Conservation (phyloP, 1,140 invertebrate genomes). For the Octopus sinensis region DNA sequence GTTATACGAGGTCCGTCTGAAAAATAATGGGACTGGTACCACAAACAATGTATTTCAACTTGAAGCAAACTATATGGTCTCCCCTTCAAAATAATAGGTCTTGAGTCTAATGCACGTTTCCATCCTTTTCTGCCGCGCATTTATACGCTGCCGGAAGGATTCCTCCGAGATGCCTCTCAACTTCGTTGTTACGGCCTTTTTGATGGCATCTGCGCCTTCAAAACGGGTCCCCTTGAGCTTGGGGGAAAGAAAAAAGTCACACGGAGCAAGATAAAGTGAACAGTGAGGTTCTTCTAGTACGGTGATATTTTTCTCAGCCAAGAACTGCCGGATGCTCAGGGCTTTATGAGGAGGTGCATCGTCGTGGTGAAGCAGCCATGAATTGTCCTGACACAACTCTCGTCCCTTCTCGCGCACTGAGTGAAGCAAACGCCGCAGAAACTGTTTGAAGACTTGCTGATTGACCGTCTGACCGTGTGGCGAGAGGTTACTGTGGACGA, state of each 20-base stretch:
- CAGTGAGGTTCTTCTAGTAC: conserved; percentile 3
- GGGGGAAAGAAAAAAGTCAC: not conserved
- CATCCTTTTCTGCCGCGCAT: too few species aligned
- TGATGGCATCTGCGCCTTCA: not conserved
- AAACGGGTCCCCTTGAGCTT: conserved; percentile 9
- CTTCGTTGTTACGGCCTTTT: too few species aligned
- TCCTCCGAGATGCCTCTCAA: too few species aligned
- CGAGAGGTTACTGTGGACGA: not conserved
- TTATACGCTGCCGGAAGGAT: too few species aligned
- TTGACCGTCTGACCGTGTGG: conserved; percentile 6
- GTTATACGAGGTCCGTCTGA: too few species aligned
- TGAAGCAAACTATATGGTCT: too few species aligned
- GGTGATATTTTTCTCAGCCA: not conserved
- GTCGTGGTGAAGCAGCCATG: conserved; percentile 8
- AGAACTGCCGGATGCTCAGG: conserved; percentile 10
- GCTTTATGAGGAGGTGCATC: not conserved
- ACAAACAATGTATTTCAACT: too few species aligned
- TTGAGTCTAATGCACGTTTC: too few species aligned
- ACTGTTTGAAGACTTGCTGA: not conserved
- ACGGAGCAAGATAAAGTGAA: not conserved
- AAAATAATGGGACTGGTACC: too few species aligned
- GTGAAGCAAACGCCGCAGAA: conserved; percentile 6
- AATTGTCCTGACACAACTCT: conserved; percentile 7
- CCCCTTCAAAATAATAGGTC: too few species aligned
- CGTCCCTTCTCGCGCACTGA: not conserved